phyloP scores from a whole-genome alignment of 2,888 invertebrate genomes.

The Pardosa pseudoannulata region DNA sequence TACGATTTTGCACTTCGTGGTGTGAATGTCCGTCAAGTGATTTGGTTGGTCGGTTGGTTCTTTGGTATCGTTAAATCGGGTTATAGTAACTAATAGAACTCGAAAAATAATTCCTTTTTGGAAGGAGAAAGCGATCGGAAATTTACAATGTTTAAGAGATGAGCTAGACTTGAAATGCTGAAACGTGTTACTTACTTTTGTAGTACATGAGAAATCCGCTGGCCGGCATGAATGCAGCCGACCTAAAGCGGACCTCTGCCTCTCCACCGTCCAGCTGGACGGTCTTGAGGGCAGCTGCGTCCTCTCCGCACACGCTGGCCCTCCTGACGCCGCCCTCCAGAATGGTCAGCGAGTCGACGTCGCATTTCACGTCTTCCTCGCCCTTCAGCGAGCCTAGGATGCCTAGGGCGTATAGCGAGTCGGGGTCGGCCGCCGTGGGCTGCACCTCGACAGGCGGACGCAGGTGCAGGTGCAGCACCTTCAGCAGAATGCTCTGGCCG shows the following conservation, averaged over 20 bases:
- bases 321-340: conserved; percentile 65
- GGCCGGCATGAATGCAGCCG: conserved; percentile 81
- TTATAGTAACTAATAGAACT: too few species aligned
- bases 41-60: too few species aligned
- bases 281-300: conserved; percentile 51
- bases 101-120: too few species aligned
- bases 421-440: conserved; percentile 28
- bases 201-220: conserved; percentile 83
- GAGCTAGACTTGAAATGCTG: too few species aligned
- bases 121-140: too few species aligned
- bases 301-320: conserved; percentile 73
- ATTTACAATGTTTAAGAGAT: too few species aligned
- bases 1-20: too few species aligned
- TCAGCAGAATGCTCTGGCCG: conserved; percentile 83
- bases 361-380: conserved; percentile 17
- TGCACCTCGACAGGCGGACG: conserved; percentile 76
- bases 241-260: conserved; percentile 78
- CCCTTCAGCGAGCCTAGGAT: not conserved
- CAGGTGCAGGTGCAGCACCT: conserved; percentile 84
- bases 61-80: too few species aligned
- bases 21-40: too few species aligned
- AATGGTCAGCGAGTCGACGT: conserved; percentile 75
- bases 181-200: conserved; percentile 82
- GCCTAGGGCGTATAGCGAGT: conserved; percentile 23
- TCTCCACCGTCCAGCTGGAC: conserved; percentile 67